Conservation (phyloP, 2,797 vertebrate species). For the Molossus molossus region DNA sequence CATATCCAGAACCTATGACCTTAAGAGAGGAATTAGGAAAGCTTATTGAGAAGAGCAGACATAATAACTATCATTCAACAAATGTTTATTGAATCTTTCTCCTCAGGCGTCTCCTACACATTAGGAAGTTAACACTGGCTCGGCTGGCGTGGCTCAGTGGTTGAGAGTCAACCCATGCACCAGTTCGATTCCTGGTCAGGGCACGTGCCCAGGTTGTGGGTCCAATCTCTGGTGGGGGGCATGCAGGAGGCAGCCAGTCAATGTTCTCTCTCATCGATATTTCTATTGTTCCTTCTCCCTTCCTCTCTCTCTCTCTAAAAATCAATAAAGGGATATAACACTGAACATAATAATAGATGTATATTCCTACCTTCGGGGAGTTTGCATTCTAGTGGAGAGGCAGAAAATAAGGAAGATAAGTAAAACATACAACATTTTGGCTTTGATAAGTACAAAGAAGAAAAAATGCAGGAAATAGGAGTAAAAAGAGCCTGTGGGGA, state of each 20-base stretch:
- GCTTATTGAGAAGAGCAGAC: background rate
- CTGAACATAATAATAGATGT: too few species aligned
- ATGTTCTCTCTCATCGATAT: too few species aligned
- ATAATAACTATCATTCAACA: background rate
- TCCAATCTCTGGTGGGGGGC: too few species aligned
- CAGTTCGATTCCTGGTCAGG: too few species aligned
- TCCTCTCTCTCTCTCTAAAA: too few species aligned
- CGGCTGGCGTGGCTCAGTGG: too few species aligned
- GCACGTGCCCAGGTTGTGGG: too few species aligned
- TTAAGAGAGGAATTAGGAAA: constrained; percentile 13
- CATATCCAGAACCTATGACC: background rate
- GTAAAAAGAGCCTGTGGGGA: background rate
- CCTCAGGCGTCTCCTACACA: background rate
- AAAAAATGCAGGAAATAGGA: background rate
- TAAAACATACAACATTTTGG: background rate
- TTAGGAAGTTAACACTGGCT: background rate
- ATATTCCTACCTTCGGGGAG: background rate
- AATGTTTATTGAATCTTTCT: background rate
- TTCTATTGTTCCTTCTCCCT: too few species aligned
- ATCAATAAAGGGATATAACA: too few species aligned
- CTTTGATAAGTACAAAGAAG: background rate
- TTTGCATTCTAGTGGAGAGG: background rate
- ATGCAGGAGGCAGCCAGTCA: too few species aligned
- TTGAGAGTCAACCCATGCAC: too few species aligned
- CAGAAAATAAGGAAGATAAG: background rate